These are phyloP conservation scores for Melinopterus prodromus DNA, from an alignment of 2,888 invertebrate genomes.

Conservation along the genomic window DNA sequence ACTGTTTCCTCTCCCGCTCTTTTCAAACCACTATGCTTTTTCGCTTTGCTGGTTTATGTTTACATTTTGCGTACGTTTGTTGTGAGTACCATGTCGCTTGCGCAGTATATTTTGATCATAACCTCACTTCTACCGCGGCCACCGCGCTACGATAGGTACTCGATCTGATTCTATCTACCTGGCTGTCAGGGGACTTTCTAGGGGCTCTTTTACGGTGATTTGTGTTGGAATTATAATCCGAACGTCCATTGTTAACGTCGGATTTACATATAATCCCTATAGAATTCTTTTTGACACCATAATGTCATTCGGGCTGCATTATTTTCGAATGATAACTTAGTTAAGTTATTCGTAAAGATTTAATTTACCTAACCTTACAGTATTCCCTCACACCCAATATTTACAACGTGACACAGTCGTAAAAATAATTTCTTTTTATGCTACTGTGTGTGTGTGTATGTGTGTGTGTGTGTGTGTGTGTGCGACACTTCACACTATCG, in stretches of 20 bases:
- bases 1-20: slow-evolving; percentile 4
- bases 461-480: background rate
- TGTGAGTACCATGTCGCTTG: slow-evolving; percentile 20
- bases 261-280: background rate
- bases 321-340: too few relatives aligned
- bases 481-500: background rate
- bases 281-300: background rate
- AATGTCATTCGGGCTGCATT: background rate
- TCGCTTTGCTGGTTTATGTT: background rate
- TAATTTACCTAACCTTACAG: too few relatives aligned
- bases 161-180: slow-evolving; percentile 7
- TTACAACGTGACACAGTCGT: background rate
- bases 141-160: background rate
- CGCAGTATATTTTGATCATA: slow-evolving; percentile 36
- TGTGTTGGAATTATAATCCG: background rate
- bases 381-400: too few relatives aligned
- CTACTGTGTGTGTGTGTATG: too few relatives aligned
- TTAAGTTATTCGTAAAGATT: too few relatives aligned
- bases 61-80: slow-evolving; percentile 19
- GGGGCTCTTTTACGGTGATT: background rate
- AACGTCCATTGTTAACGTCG: background rate
- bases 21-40: slow-evolving; percentile 5
- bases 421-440: background rate
- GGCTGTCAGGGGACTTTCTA: background rate
- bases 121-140: slow-evolving; percentile 13